A percentile compares a stretch with the other conserved stretches of the same genome.
Conservation (phyloP, 2,888 invertebrate species). For the Drepanosiphum platanoidis region DNA sequence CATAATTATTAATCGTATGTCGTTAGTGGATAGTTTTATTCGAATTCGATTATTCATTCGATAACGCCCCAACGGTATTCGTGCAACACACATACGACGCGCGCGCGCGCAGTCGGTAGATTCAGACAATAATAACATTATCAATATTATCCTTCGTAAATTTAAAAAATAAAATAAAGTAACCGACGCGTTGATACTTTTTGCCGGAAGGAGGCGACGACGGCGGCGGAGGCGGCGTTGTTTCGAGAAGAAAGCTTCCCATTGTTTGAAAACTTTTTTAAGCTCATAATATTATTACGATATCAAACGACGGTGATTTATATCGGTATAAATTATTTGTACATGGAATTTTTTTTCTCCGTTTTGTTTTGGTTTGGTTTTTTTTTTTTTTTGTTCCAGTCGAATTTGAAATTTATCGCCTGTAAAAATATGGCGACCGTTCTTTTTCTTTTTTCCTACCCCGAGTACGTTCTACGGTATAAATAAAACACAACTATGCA, state of each 20-base stretch:
- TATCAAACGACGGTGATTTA: neutral
- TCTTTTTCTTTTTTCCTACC: neutral
- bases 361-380: neutral
- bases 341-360: neutral
- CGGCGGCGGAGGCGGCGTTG: too few relatives aligned
- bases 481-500: neutral
- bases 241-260: neutral
- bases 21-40: neutral
- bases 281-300: neutral
- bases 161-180: neutral
- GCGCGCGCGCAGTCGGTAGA: neutral
- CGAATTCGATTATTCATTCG: neutral
- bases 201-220: too few relatives aligned
- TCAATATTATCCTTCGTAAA: neutral
- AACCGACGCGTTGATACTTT: neutral
- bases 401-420: neutral
- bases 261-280: neutral
- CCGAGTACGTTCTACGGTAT: neutral
- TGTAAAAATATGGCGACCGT: neutral
- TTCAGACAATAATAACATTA: neutral
- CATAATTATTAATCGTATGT: neutral
- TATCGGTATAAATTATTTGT: neutral
- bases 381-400: neutral
- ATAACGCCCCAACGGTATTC: neutral
- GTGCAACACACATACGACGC: neutral